Conservation (phyloP, 2,113 vertebrate species). For the Amazona vittata region DNA sequence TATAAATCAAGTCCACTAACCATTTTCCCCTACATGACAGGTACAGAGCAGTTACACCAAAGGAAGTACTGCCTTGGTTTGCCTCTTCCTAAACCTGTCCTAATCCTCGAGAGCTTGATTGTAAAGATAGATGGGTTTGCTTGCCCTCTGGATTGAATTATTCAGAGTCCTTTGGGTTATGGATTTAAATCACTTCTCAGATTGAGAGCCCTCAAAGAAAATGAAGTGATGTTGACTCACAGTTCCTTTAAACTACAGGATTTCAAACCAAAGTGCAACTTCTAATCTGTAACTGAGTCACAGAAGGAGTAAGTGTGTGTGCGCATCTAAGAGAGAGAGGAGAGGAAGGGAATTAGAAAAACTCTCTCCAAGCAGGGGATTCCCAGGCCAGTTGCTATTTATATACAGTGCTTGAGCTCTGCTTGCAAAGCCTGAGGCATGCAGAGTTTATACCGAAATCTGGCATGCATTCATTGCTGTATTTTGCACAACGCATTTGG, state of each 20-base stretch:
- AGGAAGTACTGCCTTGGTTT: not conserved
- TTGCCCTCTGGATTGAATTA: not conserved
- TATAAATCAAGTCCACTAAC: not conserved
- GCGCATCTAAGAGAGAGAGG: not conserved
- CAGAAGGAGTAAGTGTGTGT: not conserved
- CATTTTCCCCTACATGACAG: not conserved
- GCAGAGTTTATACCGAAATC: not conserved
- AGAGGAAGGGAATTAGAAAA: not conserved
- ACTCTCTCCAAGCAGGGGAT: not conserved
- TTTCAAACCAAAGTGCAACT: not conserved
- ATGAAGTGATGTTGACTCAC: not conserved
- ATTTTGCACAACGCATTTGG: not conserved
- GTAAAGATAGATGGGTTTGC: not conserved
- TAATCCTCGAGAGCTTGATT: not conserved
- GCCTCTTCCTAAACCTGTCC: not conserved
- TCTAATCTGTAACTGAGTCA: not conserved
- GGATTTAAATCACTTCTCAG: not conserved
- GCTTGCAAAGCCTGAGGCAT: not conserved
- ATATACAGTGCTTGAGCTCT: not conserved
- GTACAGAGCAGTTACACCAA: not conserved
- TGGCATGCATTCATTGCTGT: not conserved
- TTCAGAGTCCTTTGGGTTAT: not conserved
- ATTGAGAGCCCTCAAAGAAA: not conserved
- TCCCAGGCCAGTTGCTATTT: not conserved
- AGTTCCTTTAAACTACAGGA: not conserved